Base-by-base conservation (phyloP, 2,797 vertebrate species). In the Centropyge bicolor region DNA sequence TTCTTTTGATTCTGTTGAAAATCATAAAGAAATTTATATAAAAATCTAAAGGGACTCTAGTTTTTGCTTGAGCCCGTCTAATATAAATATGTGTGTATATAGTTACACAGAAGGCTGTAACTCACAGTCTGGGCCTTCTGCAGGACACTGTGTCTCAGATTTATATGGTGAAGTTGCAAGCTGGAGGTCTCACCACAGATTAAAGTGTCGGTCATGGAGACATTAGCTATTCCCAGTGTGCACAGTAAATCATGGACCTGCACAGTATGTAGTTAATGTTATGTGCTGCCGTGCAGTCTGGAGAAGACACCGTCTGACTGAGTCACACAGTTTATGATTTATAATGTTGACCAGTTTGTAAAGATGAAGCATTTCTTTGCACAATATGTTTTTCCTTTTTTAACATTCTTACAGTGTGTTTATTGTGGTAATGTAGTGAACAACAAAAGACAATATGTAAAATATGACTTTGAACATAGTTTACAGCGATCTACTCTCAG, bases 161-260 rank as follows among this genome's bases (percentile, higher is more conserved):
- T 90, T 87, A 89, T 84, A 68, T 6, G 45, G 59, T 52, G 3
- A 81, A 79, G 40, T 59, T 76, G 46, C 60, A 62, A 36, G 65
- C 61, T 52, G 77, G 75, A 80, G 64, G 82, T 72, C 76, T 77
- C 77, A 19, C 16, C 36, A 4, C 77, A 85, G 84, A 90, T 92
- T 90, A 86, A 91, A 89, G 86, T 78, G 76, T 81, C 54, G 16
- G 55, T 61, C 76, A 48, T 59, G 72, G 74, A 85, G 62, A 78
- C 80, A 86, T 91, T 86, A 87, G 59, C 59, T 83, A 83, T 88
- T 90, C 77, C 76, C 86, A 49, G 54, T 40, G 49, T 22, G 41
- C 3, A n/a, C 60, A 17, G 71, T 86, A 85, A 89, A 90, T 90
- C 78, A 80, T 13, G 16, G 61, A 11, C 7, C 31, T 43, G 17